Base-by-base conservation (phyloP, 2,113 vertebrate species). In the Tachysurus fulvidraco region DNA sequence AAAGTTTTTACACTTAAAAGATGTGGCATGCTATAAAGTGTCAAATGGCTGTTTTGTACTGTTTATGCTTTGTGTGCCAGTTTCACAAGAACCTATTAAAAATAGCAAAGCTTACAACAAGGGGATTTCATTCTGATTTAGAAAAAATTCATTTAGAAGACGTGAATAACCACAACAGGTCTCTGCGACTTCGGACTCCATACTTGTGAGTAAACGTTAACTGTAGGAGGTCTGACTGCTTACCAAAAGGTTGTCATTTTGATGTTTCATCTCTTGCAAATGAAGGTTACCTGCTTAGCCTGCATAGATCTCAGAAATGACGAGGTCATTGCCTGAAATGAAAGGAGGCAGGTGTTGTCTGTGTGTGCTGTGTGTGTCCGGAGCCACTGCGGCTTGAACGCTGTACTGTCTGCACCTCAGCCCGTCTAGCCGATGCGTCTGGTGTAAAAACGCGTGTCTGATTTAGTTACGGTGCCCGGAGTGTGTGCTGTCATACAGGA, bases 391-490 rank as follows among this genome's bases (percentile, higher is more conserved):
- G 36, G 74, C 78, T 73, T 62, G 74, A 85, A 50, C 23, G 59
- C 83, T 85, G 88, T 23, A 74, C 62, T 74, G 89, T 88, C 88
- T 91, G 89, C 60, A 28, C 46, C n/a, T 60, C 81, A 88, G 74
- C 84, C 84, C 85, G 92, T 90, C 93, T 92, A 93, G 91, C 91
- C 87, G 10, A 64, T 67, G 23, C 44, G 87, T 90, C 89, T 90
- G 77, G 30, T 3, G n/a, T 11, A 77, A 25, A 55, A 16, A 25
- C 44, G 21, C 41, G 71, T 44, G 86, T 88, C 46, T 52, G 76
- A 88, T 89, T 88, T 85, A 83, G 83, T 83, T 71, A 87, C 86
- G 71, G 86, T 74, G 65, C 19, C 30, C 21, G 36, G 44, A 84
- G 67, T 80, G 36, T 76, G 65, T 84, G 86, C 67, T 65, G 89